Base-by-base conservation (phyloP, 2,888 invertebrate species). In the Danaus chrysippus region DNA sequence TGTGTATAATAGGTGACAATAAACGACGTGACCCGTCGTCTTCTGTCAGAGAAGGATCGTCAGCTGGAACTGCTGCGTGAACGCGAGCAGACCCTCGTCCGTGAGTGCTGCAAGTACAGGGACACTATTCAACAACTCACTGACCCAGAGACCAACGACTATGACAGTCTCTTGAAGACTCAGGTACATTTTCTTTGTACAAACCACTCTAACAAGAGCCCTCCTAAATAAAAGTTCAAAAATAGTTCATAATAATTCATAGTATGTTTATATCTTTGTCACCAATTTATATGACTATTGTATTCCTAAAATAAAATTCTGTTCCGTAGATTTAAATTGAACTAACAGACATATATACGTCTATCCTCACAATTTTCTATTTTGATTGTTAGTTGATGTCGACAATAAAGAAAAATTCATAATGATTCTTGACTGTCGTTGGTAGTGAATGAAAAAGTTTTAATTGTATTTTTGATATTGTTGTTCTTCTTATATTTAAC, bases 21-120 rank as follows among this genome's bases (percentile, higher is more conserved):
- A 74, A 94, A 94, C 75, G 94, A 94, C 70, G 92, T 93, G 23
- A 89, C 94, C 6, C 93, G 92, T 42, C 92, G 93, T 42, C 92
- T 95, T 57, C 83, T 94, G 8, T 92, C 93, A 5, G 96, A 95
- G 70, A 96, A 95, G 80, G 95, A 96, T 70, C 89, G 92, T 11
- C 93, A 94, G 75, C 83, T 96, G 68, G 94, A 95, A 60, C 80
- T 92, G 67, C 76, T 95, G 63, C 89, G 93, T n/a, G 92, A 93
- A 64, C 89, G 94, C 56, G 94, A 94, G 74, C 82, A 86, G 19
- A 81, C 91, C 19, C 79, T 95, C 3, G 81, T 87, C 11, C 91
- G 94, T 58, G 94, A 96, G 75, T 93, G 93, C 71, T 87, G 87
- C 66, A 93, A 93, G 76, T 93, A 95, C 71, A 93, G 94, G 70